Evolutionary conservation across 2,113 vertebrate genomes (phyloP).

Genomic region (Myrmophylax atrothorax): DNA sequence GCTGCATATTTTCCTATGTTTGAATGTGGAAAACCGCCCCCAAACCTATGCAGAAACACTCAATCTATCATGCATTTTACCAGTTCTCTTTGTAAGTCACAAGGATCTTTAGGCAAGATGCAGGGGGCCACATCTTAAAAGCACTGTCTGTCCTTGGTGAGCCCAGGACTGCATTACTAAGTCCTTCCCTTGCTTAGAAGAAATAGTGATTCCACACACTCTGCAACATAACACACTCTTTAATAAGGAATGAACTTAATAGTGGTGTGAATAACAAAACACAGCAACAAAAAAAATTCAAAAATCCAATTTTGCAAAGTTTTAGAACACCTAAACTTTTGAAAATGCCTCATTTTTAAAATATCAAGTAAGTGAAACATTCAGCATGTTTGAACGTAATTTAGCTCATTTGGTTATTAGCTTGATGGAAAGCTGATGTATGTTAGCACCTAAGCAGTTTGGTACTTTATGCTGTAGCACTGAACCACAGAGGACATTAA

Average conservation of each 20-base stretch:
- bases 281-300: neutral
- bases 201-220: neutral
- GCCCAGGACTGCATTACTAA: accelerated
- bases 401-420: neutral
- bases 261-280: neutral
- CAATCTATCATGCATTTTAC: neutral
- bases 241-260: neutral
- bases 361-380: neutral
- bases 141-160: neutral
- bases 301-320: neutral
- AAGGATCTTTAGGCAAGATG: neutral
- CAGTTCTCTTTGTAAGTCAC: neutral
- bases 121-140: neutral
- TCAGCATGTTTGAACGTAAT: neutral
- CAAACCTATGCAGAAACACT: neutral
- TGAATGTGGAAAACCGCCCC: neutral
- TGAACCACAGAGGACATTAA: constrained; percentile 15
- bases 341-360: neutral
- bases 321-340: neutral
- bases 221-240: neutral
- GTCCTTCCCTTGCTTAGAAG: neutral
- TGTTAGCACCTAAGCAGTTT: neutral
- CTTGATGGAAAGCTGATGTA: neutral
- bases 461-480: neutral
- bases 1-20: neutral